Percentiles rank a stretch among this genome's conserved stretches.
Evolutionary conservation across 2,113 vertebrate species (phyloP).

Genomic region (Eubucco bourcierii): DNA sequence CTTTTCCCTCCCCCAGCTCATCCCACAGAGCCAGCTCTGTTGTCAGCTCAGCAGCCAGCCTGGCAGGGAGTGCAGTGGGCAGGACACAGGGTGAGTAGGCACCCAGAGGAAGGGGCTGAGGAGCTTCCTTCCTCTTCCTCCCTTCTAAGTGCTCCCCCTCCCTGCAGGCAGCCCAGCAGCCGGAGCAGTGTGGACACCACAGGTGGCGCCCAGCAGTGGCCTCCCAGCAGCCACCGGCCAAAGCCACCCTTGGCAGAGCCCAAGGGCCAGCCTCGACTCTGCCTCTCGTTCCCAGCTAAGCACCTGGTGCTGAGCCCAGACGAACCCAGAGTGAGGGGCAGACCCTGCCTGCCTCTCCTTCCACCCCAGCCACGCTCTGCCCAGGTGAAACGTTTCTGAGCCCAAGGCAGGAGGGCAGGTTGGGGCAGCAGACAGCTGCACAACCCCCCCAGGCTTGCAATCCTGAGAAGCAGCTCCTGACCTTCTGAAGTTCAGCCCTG

Average conservation of each 20-base stretch:
- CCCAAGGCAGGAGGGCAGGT: not conserved
- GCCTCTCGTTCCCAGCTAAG: not conserved
- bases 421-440: no score
- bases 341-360: not conserved
- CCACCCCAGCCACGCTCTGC: not conserved
- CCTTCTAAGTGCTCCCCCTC: not conserved
- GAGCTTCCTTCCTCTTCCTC: not conserved
- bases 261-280: not conserved
- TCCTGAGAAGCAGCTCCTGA: no score
- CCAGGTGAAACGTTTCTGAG: not conserved
- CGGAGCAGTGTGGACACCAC: not conserved
- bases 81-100: not conserved
- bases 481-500: no score
- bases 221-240: not conserved
- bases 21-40: slow-evolving; percentile 67
- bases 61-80: fast-evolving
- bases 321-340: not conserved
- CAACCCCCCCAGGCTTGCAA: no score
- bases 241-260: not conserved
- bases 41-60: not conserved
- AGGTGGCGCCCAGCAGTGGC: not conserved
- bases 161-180: not conserved
- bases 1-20: slow-evolving; percentile 41
- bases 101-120: not conserved
- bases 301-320: not conserved